Conservation (phyloP, 2,888 invertebrate genomes). For the Dione juno region DNA sequence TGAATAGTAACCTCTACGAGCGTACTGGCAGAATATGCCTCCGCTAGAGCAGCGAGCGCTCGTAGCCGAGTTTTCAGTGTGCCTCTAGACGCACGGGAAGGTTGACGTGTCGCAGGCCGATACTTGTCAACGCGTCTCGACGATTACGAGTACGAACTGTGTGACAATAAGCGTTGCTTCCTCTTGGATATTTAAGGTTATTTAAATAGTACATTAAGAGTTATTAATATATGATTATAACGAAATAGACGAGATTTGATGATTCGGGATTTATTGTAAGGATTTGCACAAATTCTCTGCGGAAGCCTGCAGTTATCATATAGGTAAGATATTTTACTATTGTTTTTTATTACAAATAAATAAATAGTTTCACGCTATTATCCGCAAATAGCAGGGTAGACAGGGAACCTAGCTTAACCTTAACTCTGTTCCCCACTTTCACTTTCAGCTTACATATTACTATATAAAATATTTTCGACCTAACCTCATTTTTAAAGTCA, state of each 20-base stretch:
- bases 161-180: slow-evolving; percentile 84
- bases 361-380: too few species aligned
- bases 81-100: slow-evolving; percentile 64
- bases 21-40: slow-evolving; percentile 45
- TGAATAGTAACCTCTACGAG: slow-evolving; percentile 56
- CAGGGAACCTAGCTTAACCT: too few species aligned
- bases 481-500: too few species aligned
- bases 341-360: background rate
- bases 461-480: too few species aligned
- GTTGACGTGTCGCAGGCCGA: slow-evolving; percentile 66
- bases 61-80: slow-evolving; percentile 65
- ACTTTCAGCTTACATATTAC: too few species aligned
- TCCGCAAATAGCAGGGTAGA: too few species aligned
- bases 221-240: slow-evolving; percentile 21
- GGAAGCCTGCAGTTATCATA: slow-evolving; percentile 1
- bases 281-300: slow-evolving; percentile 2
- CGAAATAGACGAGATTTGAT: slow-evolving; percentile 4
- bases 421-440: too few species aligned
- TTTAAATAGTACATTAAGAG: slow-evolving; percentile 40
- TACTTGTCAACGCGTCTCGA: slow-evolving; percentile 46
- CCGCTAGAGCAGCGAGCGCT: slow-evolving; percentile 39
- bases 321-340: slow-evolving; percentile 29
- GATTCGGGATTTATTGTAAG: too few species aligned
- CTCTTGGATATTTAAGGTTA: slow-evolving; percentile 54
- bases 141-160: slow-evolving; percentile 75